Percentiles rank a stretch among this genome's conserved stretches.
phyloP scores from a whole-genome alignment of 23 tunicate genomes.

The Styela clava region DNA sequence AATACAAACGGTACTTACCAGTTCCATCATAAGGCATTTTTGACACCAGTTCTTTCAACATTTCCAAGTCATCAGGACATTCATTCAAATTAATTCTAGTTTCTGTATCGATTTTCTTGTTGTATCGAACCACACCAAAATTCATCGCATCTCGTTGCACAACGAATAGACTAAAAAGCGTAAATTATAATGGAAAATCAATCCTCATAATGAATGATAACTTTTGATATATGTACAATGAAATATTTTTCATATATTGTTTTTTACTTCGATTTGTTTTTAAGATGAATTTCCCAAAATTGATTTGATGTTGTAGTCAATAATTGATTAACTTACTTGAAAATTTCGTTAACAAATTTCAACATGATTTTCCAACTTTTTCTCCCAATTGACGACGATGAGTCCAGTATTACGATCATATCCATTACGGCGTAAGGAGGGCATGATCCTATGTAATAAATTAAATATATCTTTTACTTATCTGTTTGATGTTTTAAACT shows the following conservation, averaged over 20 bases:
- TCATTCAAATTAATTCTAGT: slow-evolving; percentile 7
- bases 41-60: slow-evolving; percentile 18
- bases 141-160: background rate
- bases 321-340: background rate
- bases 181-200: too few relatives aligned
- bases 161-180: slow-evolving; percentile 4
- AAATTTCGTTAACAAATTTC: background rate
- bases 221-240: too few relatives aligned
- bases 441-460: background rate
- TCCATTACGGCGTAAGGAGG: slow-evolving; percentile 15
- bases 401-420: background rate
- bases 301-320: too few relatives aligned
- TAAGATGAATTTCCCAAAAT: too few relatives aligned
- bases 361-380: slow-evolving; percentile 1
- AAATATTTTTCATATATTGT: too few relatives aligned
- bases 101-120: slow-evolving; percentile 13
- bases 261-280: too few relatives aligned
- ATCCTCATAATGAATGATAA: too few relatives aligned
- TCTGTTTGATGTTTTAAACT: too few relatives aligned
- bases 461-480: too few relatives aligned
- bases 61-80: slow-evolving; percentile 4
- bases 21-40: slow-evolving; percentile 79
- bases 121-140: slow-evolving; percentile 15
- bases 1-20: slow-evolving; percentile 24
- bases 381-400: slow-evolving; percentile 2